Evolutionary conservation across 2,797 vertebrate genomes (phyloP).

Genomic region (Diplodus sargus): DNA sequence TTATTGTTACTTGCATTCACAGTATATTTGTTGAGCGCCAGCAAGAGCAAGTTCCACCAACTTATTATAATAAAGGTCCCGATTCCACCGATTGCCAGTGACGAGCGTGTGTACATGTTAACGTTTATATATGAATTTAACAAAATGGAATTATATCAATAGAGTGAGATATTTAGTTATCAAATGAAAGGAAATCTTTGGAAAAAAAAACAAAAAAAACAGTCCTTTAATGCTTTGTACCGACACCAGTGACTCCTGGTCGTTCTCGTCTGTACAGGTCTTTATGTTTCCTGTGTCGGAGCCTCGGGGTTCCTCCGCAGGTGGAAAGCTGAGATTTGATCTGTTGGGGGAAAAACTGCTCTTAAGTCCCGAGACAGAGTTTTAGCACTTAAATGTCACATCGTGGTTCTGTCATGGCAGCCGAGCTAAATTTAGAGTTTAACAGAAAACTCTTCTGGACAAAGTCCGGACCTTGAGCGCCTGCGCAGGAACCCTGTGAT

Average conservation of each 20-base stretch:
- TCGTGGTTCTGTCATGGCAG: neutral
- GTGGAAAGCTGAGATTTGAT: slow-evolving; percentile 45
- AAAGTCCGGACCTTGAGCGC: neutral
- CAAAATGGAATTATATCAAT: slow-evolving; percentile 80
- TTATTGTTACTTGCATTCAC: slow-evolving; percentile 85
- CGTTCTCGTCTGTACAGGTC: slow-evolving; percentile 14
- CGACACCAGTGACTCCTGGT: slow-evolving; percentile 54
- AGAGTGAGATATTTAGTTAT: slow-evolving; percentile 85
- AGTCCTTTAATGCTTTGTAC: slow-evolving; percentile 66
- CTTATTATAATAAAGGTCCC: slow-evolving; percentile 82
- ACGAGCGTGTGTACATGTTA: slow-evolving; percentile 83
- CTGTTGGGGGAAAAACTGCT: neutral
- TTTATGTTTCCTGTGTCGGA: slow-evolving; percentile 10
- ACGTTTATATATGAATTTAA: slow-evolving; percentile 74
- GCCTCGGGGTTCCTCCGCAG: slow-evolving; percentile 40
- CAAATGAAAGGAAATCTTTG: slow-evolving; percentile 69
- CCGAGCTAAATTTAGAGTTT: fast-evolving
- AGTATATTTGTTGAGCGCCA: slow-evolving; percentile 87
- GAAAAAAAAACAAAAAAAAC: slow-evolving; percentile 47
- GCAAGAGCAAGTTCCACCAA: slow-evolving; percentile 78
- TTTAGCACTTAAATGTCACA: neutral
- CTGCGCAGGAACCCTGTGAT: slow-evolving; percentile 37
- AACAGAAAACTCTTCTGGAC: neutral
- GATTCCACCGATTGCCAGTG: slow-evolving; percentile 77
- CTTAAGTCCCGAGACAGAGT: neutral